These are phyloP conservation scores for Saimiri boliviensis DNA, from an alignment of 2,113 vertebrate species.

Conservation along the genomic window DNA sequence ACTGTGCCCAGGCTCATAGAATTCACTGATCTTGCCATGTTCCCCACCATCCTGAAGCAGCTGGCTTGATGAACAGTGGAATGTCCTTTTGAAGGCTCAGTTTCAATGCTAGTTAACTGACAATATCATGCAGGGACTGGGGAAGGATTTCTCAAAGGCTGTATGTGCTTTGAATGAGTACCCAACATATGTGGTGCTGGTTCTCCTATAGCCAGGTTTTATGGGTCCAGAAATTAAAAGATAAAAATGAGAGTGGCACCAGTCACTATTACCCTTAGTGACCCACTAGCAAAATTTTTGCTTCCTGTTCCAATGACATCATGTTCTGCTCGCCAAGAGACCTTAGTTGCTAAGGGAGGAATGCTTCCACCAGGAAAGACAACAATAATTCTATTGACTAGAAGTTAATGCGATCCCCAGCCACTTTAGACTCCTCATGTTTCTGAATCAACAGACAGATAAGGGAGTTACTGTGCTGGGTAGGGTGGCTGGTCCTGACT, in stretches of 20 bases:
- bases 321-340: not conserved
- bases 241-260: not conserved
- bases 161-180: not conserved
- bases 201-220: not conserved
- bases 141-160: not conserved
- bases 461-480: not conserved
- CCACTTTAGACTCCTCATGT: not conserved
- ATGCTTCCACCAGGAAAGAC: not conserved
- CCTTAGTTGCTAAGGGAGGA: not conserved
- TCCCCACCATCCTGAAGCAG: not conserved
- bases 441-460: not conserved
- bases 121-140: not conserved
- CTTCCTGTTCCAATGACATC: not conserved
- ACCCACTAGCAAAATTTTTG: not conserved
- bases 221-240: not conserved
- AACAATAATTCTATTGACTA: not conserved
- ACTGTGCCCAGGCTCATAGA: not conserved
- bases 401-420: not conserved
- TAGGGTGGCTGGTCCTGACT: not conserved
- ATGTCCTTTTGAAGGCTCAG: not conserved
- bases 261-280: not conserved
- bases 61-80: not conserved
- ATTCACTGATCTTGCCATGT: not conserved
- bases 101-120: not conserved
- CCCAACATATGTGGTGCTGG: not conserved